Evolutionary conservation across 2,113 vertebrate species (phyloP).

Genomic region (Neogale vison): DNA sequence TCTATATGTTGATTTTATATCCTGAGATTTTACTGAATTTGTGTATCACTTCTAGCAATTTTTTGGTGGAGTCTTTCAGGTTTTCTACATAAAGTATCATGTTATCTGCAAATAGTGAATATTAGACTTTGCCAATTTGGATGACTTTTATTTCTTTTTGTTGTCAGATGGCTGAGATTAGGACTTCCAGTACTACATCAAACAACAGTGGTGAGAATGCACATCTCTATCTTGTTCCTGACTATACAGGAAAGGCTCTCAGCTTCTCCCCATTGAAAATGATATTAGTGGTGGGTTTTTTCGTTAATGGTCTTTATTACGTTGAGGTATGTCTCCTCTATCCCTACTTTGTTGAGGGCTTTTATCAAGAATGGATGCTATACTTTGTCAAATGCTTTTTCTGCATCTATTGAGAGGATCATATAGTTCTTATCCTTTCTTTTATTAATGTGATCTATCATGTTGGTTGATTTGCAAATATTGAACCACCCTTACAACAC

Average conservation of each 20-base stretch:
- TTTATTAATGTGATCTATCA: too few species aligned
- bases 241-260: too few species aligned
- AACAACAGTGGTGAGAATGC: neutral
- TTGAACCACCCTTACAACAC: too few species aligned
- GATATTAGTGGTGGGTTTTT: neutral
- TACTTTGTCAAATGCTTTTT: neutral
- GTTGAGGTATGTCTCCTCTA: neutral
- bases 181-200: neutral
- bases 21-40: too few species aligned
- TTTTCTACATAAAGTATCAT: too few species aligned
- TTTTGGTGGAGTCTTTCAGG: too few species aligned
- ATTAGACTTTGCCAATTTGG: neutral
- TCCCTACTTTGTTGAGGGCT: neutral
- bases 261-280: neutral
- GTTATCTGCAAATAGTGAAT: neutral
- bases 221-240: neutral
- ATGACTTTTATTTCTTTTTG: neutral
- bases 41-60: too few species aligned
- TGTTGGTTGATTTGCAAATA: too few species aligned
- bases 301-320: neutral
- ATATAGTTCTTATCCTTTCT: too few species aligned
- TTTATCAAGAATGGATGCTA: neutral
- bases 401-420: neutral
- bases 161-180: neutral
- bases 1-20: too few species aligned